Percentiles rank a stretch among this genome's conserved stretches.
Conservation (phyloP, 2,888 invertebrate species). For the Cheilosia soror region DNA sequence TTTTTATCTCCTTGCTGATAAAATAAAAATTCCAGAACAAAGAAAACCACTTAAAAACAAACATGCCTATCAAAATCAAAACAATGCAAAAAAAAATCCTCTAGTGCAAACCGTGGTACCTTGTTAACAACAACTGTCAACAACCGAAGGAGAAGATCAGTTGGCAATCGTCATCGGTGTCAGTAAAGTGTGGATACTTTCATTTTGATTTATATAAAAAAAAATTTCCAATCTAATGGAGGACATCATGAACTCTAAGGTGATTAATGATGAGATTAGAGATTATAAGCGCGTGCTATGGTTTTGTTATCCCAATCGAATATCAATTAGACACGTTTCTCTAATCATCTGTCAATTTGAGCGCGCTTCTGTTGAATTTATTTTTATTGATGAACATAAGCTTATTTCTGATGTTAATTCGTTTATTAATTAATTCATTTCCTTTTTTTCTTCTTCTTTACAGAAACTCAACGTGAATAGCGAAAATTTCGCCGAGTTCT, state of each 20-base stretch:
- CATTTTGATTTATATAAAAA: background rate
- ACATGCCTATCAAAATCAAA: slow-evolving; percentile 29
- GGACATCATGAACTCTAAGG: slow-evolving; percentile 25
- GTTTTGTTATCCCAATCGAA: slow-evolving; percentile 5
- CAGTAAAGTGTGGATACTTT: slow-evolving; percentile 20
- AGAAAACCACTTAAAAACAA: slow-evolving; percentile 39
- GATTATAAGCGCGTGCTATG: background rate
- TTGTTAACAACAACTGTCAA: slow-evolving; percentile 20
- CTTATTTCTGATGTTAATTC: background rate
- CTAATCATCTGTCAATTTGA: background rate
- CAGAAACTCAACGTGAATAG: slow-evolving; percentile 80
- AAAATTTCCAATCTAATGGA: background rate
- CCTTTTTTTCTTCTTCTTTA: slow-evolving; percentile 71
- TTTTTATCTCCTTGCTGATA: slow-evolving; percentile 49
- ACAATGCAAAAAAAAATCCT: slow-evolving; percentile 30
- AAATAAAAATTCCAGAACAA: slow-evolving; percentile 27
- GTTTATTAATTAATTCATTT: slow-evolving; percentile 35
- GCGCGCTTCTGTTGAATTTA: background rate
- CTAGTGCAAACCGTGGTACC: slow-evolving; percentile 11
- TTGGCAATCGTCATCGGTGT: slow-evolving; percentile 19
- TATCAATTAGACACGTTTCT: slow-evolving; percentile 14
- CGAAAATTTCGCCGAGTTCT: slow-evolving; percentile 81
- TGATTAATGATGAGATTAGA: background rate
- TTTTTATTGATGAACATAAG: background rate
- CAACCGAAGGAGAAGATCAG: slow-evolving; percentile 11